Percentiles rank a stretch among this genome's conserved stretches.
Evolutionary conservation across 2,888 invertebrate species (phyloP).

Genomic region (Protophormia terraenovae): DNA sequence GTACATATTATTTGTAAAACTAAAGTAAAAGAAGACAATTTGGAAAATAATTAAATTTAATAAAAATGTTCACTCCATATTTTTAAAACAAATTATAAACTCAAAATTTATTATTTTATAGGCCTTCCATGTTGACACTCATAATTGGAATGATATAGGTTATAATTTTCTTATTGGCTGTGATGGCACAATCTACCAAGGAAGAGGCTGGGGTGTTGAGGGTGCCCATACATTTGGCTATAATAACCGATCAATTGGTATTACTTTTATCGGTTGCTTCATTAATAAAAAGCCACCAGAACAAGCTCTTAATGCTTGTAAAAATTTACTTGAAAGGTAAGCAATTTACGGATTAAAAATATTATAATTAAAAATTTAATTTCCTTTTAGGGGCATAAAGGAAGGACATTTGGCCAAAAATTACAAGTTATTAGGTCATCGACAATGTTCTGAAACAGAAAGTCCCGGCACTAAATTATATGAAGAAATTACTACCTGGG

Average conservation of each 20-base stretch:
- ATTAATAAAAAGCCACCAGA: conserved; percentile 81
- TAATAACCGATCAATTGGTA: conserved; percentile 82
- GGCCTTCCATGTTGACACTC: conserved; percentile 82
- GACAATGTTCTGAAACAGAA: conserved; percentile 82
- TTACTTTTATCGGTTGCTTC: conserved; percentile 83
- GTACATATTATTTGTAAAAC: no score
- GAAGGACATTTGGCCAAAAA: conserved; percentile 81
- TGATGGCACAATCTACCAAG: conserved; percentile 84
- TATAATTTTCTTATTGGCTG: conserved; percentile 84
- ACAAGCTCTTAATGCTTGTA: conserved; percentile 80
- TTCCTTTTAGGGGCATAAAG: conserved; percentile 79
- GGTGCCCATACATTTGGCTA: conserved; percentile 83
- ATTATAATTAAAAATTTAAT: not conserved
- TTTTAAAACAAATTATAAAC: no score
- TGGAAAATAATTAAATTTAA: no score
- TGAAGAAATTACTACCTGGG: conserved; percentile 83
- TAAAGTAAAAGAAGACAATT: no score
- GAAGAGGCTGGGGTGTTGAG: conserved; percentile 83
- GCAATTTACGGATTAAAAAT: not conserved
- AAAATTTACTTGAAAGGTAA: conserved; percentile 79
- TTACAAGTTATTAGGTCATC: conserved; percentile 82
- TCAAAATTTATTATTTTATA: conserved; percentile 61
- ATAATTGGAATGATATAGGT: conserved; percentile 82
- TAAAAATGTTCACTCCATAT: no score
- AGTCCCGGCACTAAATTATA: conserved; percentile 83